Base-by-base conservation (phyloP, 2,888 invertebrate genomes). In the Podabrus alpinus region DNA sequence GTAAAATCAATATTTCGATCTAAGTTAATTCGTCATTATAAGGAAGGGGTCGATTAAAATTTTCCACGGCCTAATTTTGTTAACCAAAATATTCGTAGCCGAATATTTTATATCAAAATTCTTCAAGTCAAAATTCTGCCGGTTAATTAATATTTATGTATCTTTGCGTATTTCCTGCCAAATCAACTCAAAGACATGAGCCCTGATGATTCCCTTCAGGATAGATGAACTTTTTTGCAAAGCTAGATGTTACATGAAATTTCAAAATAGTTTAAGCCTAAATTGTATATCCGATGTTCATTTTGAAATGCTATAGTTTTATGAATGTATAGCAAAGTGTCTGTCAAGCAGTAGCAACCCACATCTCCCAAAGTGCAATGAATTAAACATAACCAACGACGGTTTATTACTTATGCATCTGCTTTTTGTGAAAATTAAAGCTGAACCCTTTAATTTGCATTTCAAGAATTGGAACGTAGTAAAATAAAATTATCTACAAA, bases 271-370 rank as follows among this genome's bases (percentile, higher is more conserved):
- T n/a, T 7, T n/a, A n/a, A 24, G 24, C 24, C 9, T 9, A 24
- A 24, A 9, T 1, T 24, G 9, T 24, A n/a, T n/a, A n/a, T n/a
- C n/a, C 7, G 45, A 45, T 45, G 45, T 45, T 45, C n/a, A 45
- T 45, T 45, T 45, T 45, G 7, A 9, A 7, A 45, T n/a, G 45
- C 45, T 45, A 9, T n/a, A 45, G n/a, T 45, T 45, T 5, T 45
- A n/a, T 45, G 7, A 45, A 45, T n/a, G n/a, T 72, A 74, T 72
- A 74, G 75, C 71, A 67, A 76, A 78, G 74, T 75, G 74, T 68
- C 69, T 73, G 73, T 73, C 73, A 73, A 69, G 69, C 69, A 73
- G 69, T 62, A 73, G 73, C 69, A 73, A 62, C 73, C 69, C 69
- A 69, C 73, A 69, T 69, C 60, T 69, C 59, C 66, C 73, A 60